Base-by-base conservation (phyloP, 2,113 vertebrate genomes). In the Amia ocellicauda region DNA sequence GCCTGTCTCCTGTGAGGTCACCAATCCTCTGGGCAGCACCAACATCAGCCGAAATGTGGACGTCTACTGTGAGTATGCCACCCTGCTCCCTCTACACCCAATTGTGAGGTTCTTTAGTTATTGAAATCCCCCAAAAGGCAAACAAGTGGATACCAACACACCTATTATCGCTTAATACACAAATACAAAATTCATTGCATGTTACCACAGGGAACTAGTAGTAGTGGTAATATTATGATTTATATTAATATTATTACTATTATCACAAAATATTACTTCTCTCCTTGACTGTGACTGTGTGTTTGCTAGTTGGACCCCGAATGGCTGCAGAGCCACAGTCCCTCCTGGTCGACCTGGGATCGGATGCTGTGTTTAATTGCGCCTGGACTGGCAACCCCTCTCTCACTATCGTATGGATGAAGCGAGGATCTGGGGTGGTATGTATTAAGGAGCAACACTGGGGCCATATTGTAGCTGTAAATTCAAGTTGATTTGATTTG, bases 361-460 rank as follows among this genome's bases (percentile, higher is more conserved):
- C 97, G 0, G 96, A 98, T 0, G 97, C 95, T 0, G 74, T 96
- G 60, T 99, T 99, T 85, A 98, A 93, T 83, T 99, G 97, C 3
- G 92, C 94, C 29, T 99, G 96, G 97, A 97, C 89, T 0, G 97
- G 97, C 74, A 99, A 99, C 77, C 97, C 97, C 0, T 98, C 97
- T 0, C 91, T 99, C 28, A 99, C 96, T 66, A 98, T 99, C 0
- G 96, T 98, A 51, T 99, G 97, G 97, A 99, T 98, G 95, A 98
- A 98, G 70, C 82, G 94, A n/a, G 95, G 96, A 55, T 98, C 96
- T 0, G 95, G 95, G 31, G 95, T 99, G 92, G 96, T 99, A 75
- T 84, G 95, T 83, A 2, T 10, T n/a, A 9, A 14, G 5, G 31
- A 2, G 31, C 31, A 36, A 36, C 5, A 36, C 31, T 36, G 31